Evolutionary conservation across 2,113 vertebrate genomes (phyloP), one percentile per base, ranked within the genome.

Genomic region (Trogon surrucura): DNA sequence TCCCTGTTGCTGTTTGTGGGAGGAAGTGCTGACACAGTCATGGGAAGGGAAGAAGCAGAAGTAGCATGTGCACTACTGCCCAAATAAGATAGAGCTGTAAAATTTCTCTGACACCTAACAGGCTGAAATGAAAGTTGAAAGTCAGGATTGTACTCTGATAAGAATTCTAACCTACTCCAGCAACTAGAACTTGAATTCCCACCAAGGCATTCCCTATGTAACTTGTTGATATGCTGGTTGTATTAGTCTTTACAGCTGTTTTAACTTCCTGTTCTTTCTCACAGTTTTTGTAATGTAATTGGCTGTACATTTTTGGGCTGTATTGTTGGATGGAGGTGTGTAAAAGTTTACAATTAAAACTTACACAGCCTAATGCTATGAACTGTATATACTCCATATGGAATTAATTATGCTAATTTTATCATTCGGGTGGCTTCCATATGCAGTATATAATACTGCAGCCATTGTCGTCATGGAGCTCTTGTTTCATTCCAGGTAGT

Each of bases 171-270:
- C 38, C 19, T 66, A 6, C 38, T 80, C 30, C 44, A 73, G 64
- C 62, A 73, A 58, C 54, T 88, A 50, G 47, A 92, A 77, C 30
- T 71, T 38, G n/a, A 80, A 15, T 88, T 80, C 32, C 91, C 27
- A 48, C 8, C 0, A 3, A 69, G 13, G 21, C 20, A 11, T 44
- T 91, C 19, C 30, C 17, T 44, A 1, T 29, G 7, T 73, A 18
- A 29, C n/a, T 61, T 61, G 14, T 30, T 32, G 9, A 56, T 74
- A 19, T 7, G 3, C 14, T 32, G 69, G 13, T 75, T 72, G 12
- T 60, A 13, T 77, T 78, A 22, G 19, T 67, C 7, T n/a, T 85
- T 81, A 26, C 38, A 72, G 18, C 53, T 86, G 5, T 83, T 66
- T 66, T 34, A 44, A 4, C 48, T 86, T 87, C 29, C 6, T 13